Evolutionary conservation across 2,888 invertebrate species (phyloP).

Genomic region (Pollenia griseotomentosa): DNA sequence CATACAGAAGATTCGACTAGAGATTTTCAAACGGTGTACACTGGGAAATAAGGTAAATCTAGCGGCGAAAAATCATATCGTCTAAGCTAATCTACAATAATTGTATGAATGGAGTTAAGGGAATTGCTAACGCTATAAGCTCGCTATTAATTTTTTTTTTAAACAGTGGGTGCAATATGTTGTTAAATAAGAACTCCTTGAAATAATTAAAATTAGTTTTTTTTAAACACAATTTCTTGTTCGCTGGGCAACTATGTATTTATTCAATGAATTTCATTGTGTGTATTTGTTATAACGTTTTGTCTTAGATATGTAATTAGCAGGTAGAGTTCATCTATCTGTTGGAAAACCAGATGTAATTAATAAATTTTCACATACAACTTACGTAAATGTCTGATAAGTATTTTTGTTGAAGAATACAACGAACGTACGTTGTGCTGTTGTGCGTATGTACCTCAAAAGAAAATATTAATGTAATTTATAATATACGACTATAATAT

Average conservation of each 20-base stretch:
- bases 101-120: too few species aligned
- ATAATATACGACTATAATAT: slow-evolving; percentile 21
- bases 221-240: not conserved
- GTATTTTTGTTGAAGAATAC: slow-evolving; percentile 12
- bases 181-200: too few species aligned
- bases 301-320: slow-evolving; percentile 45
- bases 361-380: slow-evolving; percentile 67
- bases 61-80: too few species aligned
- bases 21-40: too few species aligned
- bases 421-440: not conserved
- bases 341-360: slow-evolving; percentile 61
- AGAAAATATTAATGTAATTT: slow-evolving; percentile 57
- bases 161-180: too few species aligned
- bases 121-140: too few species aligned
- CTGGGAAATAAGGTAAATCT: too few species aligned
- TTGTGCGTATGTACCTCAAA: slow-evolving; percentile 28
- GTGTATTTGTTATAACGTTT: slow-evolving; percentile 26
- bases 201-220: too few species aligned
- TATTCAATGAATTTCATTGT: slow-evolving; percentile 4
- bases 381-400: slow-evolving; percentile 60
- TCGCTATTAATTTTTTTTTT: too few species aligned
- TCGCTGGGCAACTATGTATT: slow-evolving; percentile 4
- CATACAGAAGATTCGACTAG: too few species aligned
- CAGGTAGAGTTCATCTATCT: slow-evolving; percentile 60
- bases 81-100: too few species aligned